These are phyloP conservation scores for Oenanthe oenanthe DNA, from an alignment of 2,113 vertebrate genomes.

Conservation along the genomic window DNA sequence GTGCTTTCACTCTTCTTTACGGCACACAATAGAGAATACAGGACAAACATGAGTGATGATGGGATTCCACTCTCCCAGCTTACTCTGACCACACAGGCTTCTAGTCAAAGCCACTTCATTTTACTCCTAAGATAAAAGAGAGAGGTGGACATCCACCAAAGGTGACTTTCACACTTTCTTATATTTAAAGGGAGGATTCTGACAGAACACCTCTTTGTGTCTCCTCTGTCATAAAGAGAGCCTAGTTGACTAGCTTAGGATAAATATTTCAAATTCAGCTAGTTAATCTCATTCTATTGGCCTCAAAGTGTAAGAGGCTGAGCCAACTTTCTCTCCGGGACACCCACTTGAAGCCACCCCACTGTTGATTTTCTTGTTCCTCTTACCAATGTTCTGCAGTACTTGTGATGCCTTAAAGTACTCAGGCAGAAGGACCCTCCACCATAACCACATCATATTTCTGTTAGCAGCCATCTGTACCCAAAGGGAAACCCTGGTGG, in stretches of 20 bases:
- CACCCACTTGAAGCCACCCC: background rate
- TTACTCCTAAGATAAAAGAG: background rate
- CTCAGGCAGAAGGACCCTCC: background rate
- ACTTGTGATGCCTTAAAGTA: background rate
- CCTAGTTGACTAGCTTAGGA: background rate
- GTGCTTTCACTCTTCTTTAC: background rate
- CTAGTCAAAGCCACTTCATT: background rate
- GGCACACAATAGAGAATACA: background rate
- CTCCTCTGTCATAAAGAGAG: background rate
- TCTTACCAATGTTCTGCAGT: background rate
- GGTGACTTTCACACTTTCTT: background rate
- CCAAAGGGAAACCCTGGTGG: fast-evolving
- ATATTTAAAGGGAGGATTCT: background rate
- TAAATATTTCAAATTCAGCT: background rate
- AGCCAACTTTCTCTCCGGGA: background rate
- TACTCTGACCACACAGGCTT: background rate
- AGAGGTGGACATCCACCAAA: background rate
- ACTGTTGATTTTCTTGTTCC: background rate
- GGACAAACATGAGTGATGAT: background rate
- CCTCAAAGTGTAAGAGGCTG: background rate
- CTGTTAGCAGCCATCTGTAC: background rate
- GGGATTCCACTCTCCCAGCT: background rate
- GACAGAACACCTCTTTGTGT: background rate
- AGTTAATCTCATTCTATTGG: background rate
- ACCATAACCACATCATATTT: background rate